A percentile compares a stretch with the other conserved stretches of the same genome.
Conservation (phyloP, 2,888 invertebrate species). For the Sisyra terminalis region DNA sequence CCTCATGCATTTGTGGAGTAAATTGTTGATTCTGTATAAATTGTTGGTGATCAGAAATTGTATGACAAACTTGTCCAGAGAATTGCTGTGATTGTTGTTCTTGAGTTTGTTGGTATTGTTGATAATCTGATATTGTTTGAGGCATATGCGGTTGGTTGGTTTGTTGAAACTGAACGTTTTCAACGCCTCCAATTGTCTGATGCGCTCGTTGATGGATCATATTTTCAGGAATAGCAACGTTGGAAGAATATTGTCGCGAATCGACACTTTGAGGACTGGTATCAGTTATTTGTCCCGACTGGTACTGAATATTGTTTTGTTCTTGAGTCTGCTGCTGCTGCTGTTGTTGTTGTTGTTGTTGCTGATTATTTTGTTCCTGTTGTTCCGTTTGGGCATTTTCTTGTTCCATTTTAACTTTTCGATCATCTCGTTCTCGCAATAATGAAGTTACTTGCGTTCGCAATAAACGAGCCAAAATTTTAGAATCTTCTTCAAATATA, state of each 20-base stretch:
- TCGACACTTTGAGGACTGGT: neutral
- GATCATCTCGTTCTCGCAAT: slow-evolving; percentile 34
- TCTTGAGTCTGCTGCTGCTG: slow-evolving; percentile 36
- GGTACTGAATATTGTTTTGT: slow-evolving; percentile 39
- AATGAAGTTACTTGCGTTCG: slow-evolving; percentile 73
- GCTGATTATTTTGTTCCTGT: neutral
- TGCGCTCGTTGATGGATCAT: slow-evolving; percentile 6
- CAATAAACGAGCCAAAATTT: slow-evolving; percentile 79
- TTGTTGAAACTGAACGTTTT: slow-evolving; percentile 8
- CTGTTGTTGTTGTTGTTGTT: slow-evolving; percentile 30
- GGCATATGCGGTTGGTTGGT: slow-evolving; percentile 11
- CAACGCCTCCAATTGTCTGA: slow-evolving; percentile 5
- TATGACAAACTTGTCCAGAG: slow-evolving; percentile 16
- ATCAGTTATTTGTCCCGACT: slow-evolving; percentile 23
- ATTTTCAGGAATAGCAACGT: slow-evolving; percentile 3
- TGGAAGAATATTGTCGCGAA: slow-evolving; percentile 3
- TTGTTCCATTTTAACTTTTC: slow-evolving; percentile 32
- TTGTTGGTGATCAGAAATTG: neutral
- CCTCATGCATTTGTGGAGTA: neutral
- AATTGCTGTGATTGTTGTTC: slow-evolving; percentile 20
- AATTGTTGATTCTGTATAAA: slow-evolving; percentile 10
- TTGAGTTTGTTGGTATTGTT: slow-evolving; percentile 13
- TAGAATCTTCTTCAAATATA: slow-evolving; percentile 88
- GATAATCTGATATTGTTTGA: slow-evolving; percentile 11
- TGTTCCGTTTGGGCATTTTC: slow-evolving; percentile 16